A percentile compares a stretch with the other conserved stretches of the same genome.
Evolutionary conservation across 2,888 invertebrate species (phyloP).

Genomic region (Meteorus cinctellus): DNA sequence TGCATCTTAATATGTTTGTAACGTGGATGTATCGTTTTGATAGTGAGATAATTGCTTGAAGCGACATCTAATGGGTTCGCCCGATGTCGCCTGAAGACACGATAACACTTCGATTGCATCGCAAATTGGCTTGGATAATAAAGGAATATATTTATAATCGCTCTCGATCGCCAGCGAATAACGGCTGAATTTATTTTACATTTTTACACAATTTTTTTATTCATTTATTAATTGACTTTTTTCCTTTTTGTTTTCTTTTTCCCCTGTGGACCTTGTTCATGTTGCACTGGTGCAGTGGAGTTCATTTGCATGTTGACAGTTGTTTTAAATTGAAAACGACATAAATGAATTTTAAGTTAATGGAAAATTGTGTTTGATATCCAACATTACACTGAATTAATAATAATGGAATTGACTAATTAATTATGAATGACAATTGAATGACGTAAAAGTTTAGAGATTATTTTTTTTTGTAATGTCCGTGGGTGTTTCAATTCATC

Average conservation of each 20-base stretch:
- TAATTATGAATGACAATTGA: no score
- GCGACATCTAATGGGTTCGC: not conserved
- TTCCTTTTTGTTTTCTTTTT: not conserved
- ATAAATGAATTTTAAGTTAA: no score
- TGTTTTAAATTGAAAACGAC: not conserved
- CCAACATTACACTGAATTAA: no score
- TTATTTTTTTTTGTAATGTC: no score
- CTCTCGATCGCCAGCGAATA: conserved; percentile 3
- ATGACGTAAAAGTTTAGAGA: no score
- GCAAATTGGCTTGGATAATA: conserved; percentile 38
- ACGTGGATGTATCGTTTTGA: no score
- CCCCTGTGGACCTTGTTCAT: not conserved
- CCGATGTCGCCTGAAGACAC: not conserved
- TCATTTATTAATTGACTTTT: not conserved
- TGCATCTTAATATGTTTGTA: conserved; percentile 10
- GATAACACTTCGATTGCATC: conserved; percentile 30
- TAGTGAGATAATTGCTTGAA: conserved; percentile 1
- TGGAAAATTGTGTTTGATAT: no score
- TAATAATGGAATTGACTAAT: no score
- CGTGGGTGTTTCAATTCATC: no score
- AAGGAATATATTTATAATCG: conserved; percentile 31
- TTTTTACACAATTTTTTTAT: not conserved
- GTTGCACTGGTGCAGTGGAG: not conserved
- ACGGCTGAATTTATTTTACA: not conserved
- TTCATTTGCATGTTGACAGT: not conserved